Conservation (phyloP, 2,113 vertebrate genomes). For the Dicerorhinus sumatrensis region DNA sequence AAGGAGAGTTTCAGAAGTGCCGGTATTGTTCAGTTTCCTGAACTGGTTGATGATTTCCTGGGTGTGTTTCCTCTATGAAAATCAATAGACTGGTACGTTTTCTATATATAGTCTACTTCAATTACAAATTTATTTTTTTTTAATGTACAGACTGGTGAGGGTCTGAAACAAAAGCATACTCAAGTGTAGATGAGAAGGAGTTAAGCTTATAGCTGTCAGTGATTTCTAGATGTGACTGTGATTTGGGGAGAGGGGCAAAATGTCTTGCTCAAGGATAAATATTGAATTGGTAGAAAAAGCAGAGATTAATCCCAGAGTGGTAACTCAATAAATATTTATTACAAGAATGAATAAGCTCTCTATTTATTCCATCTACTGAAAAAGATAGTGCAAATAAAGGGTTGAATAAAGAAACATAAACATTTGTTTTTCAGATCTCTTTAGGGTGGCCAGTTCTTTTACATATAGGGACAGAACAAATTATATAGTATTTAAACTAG, state of each 20-base stretch:
- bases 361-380: not conserved
- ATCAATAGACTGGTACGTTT: not conserved
- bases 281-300: not conserved
- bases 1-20: not conserved
- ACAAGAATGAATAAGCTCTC: not conserved
- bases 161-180: not conserved
- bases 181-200: not conserved
- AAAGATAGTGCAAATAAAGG: not conserved
- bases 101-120: not conserved
- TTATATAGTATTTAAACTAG: not conserved
- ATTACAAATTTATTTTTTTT: not conserved
- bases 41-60: not conserved
- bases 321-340: conserved; percentile 13
- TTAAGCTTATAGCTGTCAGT: not conserved
- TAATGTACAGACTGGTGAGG: not conserved
- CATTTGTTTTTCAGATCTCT: not conserved
- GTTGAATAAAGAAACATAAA: not conserved
- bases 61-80: not conserved
- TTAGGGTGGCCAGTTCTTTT: not conserved
- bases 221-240: not conserved
- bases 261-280: not conserved
- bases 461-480: not conserved
- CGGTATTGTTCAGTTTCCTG: not conserved
- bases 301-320: not conserved
- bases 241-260: not conserved